Base-by-base conservation (phyloP, 2,888 invertebrate species). In the Isoperla grammatica region DNA sequence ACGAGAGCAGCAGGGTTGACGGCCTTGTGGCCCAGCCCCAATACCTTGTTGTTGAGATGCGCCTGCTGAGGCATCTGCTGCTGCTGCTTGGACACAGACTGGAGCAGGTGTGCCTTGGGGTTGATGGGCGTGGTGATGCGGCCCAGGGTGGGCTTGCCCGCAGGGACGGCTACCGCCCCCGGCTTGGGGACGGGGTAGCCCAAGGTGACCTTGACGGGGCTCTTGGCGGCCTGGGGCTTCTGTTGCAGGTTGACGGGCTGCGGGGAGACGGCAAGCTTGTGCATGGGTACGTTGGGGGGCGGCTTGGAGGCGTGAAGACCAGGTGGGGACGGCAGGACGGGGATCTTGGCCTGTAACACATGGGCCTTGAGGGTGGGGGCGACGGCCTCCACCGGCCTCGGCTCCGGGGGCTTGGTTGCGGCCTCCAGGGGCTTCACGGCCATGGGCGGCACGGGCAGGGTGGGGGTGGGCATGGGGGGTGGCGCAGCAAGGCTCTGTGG, bases 401-500 rank as follows among this genome's bases (percentile, higher is more conserved):
- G 15, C 5, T 67, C 17, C 60, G 66, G 12, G 69, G 66, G 60
- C 70, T 68, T 4, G 74, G 74, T 15, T 15, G 49, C 49, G 29
- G 22, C 29, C 22, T 35, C 23, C 60, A 56, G 19, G 61, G 55
- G 54, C 20, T 69, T 69, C 2, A 71, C 68, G 56, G 72, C 71
- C 2, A 71, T 68, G 37, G 13, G 74, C 2, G 75, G 78, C 58
- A 72, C 74, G 69, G 61, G 67, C 72, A 55, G 74, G 70, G 43
- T 77, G 74, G 13, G 76, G 67, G 65, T 76, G 74, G 17, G 77
- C 74, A 66, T 74, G 76, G 2, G 77, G 76, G 67, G 74, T 74
- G 78, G 74, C 65, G 78, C 55, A 62, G 61, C 39, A 64, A n/a
- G 46, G 12, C 45, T 17, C 15, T 43, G 53, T n/a, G 42, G 57